Conservation (phyloP, 2,888 invertebrate species). For the Cheilosia impressa region DNA sequence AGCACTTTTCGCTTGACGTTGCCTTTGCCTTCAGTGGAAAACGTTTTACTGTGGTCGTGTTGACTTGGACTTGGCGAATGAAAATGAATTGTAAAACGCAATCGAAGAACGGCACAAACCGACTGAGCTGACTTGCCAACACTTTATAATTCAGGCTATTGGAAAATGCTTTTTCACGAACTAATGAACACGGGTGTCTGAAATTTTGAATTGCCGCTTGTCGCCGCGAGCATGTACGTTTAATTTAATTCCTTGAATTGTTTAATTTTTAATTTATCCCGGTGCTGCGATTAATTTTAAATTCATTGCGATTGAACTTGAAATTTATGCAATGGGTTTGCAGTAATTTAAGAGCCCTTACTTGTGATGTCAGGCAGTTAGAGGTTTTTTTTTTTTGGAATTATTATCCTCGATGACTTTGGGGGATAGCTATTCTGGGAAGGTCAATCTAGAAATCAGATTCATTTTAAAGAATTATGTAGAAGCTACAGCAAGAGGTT, state of each 20-base stretch:
- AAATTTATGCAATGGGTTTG: background rate
- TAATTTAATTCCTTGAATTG: constrained; percentile 27
- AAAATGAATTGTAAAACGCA: constrained; percentile 52
- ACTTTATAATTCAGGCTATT: background rate
- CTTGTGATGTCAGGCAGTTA: too few species aligned
- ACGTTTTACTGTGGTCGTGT: constrained; percentile 52
- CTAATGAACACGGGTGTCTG: background rate
- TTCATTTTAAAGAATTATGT: too few species aligned
- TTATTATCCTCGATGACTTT: too few species aligned
- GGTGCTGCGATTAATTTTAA: background rate
- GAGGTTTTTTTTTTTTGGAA: too few species aligned
- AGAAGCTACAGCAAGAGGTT: too few species aligned
- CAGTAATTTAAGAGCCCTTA: too few species aligned
- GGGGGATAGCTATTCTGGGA: too few species aligned
- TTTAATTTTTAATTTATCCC: background rate
- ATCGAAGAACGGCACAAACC: constrained; percentile 37
- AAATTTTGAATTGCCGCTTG: background rate
- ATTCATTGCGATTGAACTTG: constrained; percentile 9
- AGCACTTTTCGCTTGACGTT: constrained; percentile 50
- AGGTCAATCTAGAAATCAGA: too few species aligned
- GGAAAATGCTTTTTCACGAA: background rate
- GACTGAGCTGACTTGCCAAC: constrained; percentile 34
- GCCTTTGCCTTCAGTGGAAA: constrained; percentile 20
- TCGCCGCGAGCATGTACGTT: background rate
- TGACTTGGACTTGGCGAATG: constrained; percentile 59